Percentiles rank a stretch among this genome's conserved stretches.
Conservation (phyloP, 2,113 vertebrate species). For the Caretta caretta region DNA sequence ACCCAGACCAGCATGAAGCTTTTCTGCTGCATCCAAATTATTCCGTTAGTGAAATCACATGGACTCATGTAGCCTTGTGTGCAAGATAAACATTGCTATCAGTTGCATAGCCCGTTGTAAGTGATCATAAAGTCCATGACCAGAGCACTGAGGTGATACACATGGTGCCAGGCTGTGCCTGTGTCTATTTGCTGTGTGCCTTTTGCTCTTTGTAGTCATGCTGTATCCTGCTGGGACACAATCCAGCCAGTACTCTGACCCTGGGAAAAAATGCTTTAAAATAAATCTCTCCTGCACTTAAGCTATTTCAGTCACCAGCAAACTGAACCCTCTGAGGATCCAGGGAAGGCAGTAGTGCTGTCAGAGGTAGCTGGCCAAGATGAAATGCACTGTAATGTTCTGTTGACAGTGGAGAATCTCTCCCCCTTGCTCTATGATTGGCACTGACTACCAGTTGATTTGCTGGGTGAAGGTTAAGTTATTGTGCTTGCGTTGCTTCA, state of each 20-base stretch:
- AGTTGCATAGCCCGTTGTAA: not conserved
- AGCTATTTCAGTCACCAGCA: not conserved
- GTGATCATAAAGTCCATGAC: not conserved
- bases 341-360: not conserved
- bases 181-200: not conserved
- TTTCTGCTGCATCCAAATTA: not conserved
- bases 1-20: not conserved
- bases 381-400: no score
- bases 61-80: not conserved
- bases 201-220: not conserved
- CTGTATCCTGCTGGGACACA: not conserved
- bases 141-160: not conserved
- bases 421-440: not conserved
- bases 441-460: not conserved
- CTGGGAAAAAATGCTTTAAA: not conserved
- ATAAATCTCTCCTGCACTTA: not conserved
- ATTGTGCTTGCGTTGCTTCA: not conserved
- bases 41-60: not conserved
- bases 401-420: not conserved
- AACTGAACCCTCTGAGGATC: not conserved
- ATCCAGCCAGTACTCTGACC: not conserved
- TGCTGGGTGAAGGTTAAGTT: not conserved
- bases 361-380: not conserved
- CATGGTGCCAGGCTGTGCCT: not conserved
- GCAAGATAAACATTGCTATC: constrained; percentile 13